These are phyloP conservation scores for Camponotus pennsylvanicus DNA, from an alignment of 1,140 invertebrate genomes.

Conservation along the genomic window DNA sequence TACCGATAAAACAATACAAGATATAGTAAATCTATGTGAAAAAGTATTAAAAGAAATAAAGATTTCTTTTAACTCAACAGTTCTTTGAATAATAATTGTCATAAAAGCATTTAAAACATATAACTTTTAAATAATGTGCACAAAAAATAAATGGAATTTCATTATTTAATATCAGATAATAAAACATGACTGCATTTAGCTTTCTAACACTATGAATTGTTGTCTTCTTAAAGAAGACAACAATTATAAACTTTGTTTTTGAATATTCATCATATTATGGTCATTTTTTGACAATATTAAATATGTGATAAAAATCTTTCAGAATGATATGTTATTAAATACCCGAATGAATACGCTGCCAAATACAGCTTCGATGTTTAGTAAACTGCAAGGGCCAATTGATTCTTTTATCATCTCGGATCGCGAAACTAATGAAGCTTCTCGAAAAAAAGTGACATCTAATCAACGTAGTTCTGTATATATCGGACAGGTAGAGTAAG, in stretches of 20 bases:
- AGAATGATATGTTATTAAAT: constrained; percentile 75
- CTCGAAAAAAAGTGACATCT: constrained; percentile 78
- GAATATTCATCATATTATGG: not conserved
- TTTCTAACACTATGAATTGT: constrained; percentile 16
- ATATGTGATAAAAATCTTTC: constrained; percentile 58
- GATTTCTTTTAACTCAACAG: not conserved
- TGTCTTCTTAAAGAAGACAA: constrained; percentile 8
- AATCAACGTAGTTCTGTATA: constrained; percentile 83
- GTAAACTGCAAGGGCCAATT: constrained; percentile 62
- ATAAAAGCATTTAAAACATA: no score
- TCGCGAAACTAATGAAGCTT: constrained; percentile 80
- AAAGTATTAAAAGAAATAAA: constrained; percentile 22
- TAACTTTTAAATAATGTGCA: no score
- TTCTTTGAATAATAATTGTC: no score
- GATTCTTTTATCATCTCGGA: constrained; percentile 80
- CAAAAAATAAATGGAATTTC: not conserved
- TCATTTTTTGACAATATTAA: not conserved
- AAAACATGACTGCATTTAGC: not conserved
- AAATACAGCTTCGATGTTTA: constrained; percentile 50
- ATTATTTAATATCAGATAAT: not conserved
- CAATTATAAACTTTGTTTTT: constrained; percentile 23
- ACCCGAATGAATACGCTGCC: constrained; percentile 69
- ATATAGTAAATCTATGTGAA: not conserved
- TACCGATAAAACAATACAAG: not conserved
- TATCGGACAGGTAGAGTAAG: constrained; percentile 83